phyloP scores from a whole-genome alignment of 2,797 vertebrate genomes.

The Urocyon cinereoargenteus region DNA sequence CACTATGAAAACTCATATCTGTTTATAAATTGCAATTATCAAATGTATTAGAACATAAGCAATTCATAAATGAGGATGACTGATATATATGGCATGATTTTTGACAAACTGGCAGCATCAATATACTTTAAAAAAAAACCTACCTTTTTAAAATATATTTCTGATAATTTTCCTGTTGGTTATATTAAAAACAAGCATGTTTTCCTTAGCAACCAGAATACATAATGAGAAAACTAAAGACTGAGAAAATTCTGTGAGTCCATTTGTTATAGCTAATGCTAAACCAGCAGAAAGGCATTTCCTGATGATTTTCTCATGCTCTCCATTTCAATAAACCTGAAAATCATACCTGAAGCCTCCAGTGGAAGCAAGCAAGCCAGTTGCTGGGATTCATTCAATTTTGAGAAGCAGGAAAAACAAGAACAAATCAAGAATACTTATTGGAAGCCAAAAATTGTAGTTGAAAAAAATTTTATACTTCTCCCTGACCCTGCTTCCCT shows the following conservation, averaged over 20 bases:
- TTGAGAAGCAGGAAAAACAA: background rate
- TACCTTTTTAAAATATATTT: background rate
- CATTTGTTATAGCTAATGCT: background rate
- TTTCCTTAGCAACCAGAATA: background rate
- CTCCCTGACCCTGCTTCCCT: background rate
- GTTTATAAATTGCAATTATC: background rate
- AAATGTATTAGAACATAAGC: background rate
- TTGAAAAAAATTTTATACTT: background rate
- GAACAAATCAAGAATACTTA: background rate
- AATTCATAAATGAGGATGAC: background rate
- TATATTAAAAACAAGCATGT: background rate
- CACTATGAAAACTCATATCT: background rate
- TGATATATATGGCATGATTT: background rate
- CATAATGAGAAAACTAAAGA: background rate
- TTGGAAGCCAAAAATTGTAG: background rate
- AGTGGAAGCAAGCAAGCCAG: background rate
- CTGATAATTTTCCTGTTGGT: background rate
- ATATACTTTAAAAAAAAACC: rapidly evolving
- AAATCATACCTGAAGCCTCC: background rate
- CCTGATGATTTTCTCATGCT: background rate
- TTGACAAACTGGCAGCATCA: background rate
- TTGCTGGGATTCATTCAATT: background rate
- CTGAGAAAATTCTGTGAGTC: background rate
- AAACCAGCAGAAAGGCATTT: background rate
- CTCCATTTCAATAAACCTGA: conserved; percentile 27